phyloP scores from a whole-genome alignment of 2,888 invertebrate species.

The Deroplatys truncata region DNA sequence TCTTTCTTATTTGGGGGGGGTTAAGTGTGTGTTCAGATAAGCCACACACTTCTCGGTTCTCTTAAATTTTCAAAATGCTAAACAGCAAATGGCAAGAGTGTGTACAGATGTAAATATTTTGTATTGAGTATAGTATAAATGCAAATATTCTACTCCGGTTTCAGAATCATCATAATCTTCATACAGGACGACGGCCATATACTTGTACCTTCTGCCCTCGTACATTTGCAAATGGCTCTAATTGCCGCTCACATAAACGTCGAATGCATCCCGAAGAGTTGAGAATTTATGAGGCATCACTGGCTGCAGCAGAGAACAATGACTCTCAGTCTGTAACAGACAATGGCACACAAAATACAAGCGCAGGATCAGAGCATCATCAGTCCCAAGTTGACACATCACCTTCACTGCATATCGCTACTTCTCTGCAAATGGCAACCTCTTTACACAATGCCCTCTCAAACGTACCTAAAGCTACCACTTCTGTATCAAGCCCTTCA shows the following conservation, averaged over 20 bases:
- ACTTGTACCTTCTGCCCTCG: slow-evolving; percentile 55
- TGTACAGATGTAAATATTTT: background rate
- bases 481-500: background rate
- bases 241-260: slow-evolving; percentile 53
- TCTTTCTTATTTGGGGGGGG: too few species aligned
- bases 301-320: slow-evolving; percentile 29
- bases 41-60: too few species aligned
- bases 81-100: background rate
- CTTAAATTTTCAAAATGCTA: too few species aligned
- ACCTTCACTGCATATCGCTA: background rate
- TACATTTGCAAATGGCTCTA: slow-evolving; percentile 54
- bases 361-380: background rate
- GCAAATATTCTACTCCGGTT: slow-evolving; percentile 18
- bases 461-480: background rate
- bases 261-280: slow-evolving; percentile 50
- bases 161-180: slow-evolving; percentile 54
- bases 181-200: slow-evolving; percentile 54
- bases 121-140: background rate
- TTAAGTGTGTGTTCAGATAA: too few species aligned
- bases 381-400: background rate
- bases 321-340: background rate
- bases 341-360: background rate
- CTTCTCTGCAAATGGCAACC: background rate
- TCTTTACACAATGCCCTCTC: background rate
- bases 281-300: slow-evolving; percentile 33